A percentile compares a stretch with the other conserved stretches of the same genome.
Conservation (phyloP, 1,140 invertebrate genomes). For the Drosophila triauraria region DNA sequence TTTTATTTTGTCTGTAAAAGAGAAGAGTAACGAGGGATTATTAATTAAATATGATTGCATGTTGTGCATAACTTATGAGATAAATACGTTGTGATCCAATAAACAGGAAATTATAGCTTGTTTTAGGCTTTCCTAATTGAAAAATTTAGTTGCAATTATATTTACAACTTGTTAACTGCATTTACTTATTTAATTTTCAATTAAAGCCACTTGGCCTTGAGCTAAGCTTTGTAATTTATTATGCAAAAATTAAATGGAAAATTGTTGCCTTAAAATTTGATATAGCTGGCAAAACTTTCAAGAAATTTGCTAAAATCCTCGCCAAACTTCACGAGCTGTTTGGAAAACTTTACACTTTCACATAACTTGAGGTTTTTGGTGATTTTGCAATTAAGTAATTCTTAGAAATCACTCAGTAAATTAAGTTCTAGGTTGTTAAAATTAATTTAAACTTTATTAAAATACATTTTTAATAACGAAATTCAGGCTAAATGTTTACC, state of each 20-base stretch:
- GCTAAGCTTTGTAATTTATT: background rate
- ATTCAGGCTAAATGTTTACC: background rate
- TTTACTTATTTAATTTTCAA: slow-evolving; percentile 2
- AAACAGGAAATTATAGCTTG: slow-evolving; percentile 21
- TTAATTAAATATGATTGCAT: slow-evolving; percentile 27
- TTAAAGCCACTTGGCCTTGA: slow-evolving; percentile 1
- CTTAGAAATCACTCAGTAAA: too few relatives aligned
- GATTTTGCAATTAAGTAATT: background rate
- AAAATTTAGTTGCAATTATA: slow-evolving; percentile 8
- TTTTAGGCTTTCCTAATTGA: slow-evolving; percentile 7
- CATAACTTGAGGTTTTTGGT: background rate
- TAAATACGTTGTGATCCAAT: slow-evolving; percentile 33
- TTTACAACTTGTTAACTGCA: slow-evolving; percentile 9
- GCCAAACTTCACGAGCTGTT: background rate
- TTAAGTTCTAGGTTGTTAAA: too few relatives aligned
- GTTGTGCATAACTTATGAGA: slow-evolving; percentile 23
- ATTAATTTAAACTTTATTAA: too few relatives aligned
- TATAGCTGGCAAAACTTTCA: background rate
- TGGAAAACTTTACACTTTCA: background rate
- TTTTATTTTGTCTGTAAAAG: slow-evolving; percentile 32
- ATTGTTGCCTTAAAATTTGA: too few relatives aligned
- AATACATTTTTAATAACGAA: background rate
- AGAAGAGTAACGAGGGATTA: slow-evolving; percentile 10
- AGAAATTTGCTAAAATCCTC: background rate
- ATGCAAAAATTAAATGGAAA: background rate